Evolutionary conservation across 2,888 invertebrate species (phyloP).

Genomic region (Electrophaes corylata): DNA sequence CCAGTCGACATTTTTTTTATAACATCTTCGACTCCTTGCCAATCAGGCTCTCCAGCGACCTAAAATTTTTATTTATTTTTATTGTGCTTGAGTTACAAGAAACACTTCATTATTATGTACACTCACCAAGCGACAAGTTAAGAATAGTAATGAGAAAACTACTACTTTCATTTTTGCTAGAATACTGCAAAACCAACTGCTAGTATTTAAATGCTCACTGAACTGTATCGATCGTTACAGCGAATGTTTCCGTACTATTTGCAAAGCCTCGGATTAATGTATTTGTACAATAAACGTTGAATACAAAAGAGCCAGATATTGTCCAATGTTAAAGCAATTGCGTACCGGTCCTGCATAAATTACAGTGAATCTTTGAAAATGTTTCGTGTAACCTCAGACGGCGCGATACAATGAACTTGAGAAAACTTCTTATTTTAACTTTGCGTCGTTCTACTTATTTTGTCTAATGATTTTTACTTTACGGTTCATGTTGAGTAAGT

Average conservation of each 20-base stretch:
- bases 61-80: too few relatives aligned
- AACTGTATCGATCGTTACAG: conserved; percentile 29
- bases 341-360: conserved; percentile 42
- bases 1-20: conserved; percentile 18
- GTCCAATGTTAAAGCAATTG: conserved; percentile 38
- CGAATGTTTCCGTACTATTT: conserved; percentile 35
- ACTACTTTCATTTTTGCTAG: conserved; percentile 15
- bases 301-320: conserved; percentile 42
- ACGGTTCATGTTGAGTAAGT: neutral
- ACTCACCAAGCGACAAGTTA: conserved; percentile 24
- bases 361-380: conserved; percentile 38
- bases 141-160: conserved; percentile 14
- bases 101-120: conserved; percentile 13
- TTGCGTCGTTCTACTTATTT: conserved; percentile 29
- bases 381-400: conserved; percentile 34
- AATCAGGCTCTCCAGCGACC: too few relatives aligned
- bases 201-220: conserved; percentile 14
- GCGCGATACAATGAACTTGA: conserved; percentile 26
- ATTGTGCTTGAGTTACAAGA: too few relatives aligned
- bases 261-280: conserved; percentile 40
- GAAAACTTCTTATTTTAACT: conserved; percentile 34
- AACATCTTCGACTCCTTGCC: neutral
- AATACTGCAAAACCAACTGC: conserved; percentile 1
- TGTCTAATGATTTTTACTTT: neutral
- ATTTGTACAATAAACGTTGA: conserved; percentile 44